Conservation (phyloP, 2,113 vertebrate genomes). For the Mystacornis crossleyi region DNA sequence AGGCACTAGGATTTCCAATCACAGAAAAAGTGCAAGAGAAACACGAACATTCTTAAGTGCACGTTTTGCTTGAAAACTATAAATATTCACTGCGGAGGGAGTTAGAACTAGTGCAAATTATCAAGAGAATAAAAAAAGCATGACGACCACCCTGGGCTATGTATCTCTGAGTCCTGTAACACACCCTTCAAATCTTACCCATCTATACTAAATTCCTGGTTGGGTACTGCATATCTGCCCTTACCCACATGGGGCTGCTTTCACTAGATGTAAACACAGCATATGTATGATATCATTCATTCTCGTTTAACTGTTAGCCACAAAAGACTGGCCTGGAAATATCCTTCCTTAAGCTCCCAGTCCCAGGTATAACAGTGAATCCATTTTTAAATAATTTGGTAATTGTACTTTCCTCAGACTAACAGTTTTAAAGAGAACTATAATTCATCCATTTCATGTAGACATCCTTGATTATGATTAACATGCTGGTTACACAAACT, state of each 20-base stretch:
- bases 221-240: neutral
- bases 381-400: neutral
- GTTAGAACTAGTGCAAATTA: neutral
- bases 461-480: neutral
- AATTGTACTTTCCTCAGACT: neutral
- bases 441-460: neutral
- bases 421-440: neutral
- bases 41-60: rapidly evolving
- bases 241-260: neutral
- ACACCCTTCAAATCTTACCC: neutral
- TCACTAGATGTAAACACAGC: neutral
- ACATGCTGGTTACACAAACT: neutral
- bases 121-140: neutral
- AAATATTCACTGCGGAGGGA: neutral
- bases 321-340: neutral
- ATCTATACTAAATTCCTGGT: neutral
- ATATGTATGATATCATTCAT: neutral
- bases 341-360: neutral
- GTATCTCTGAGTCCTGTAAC: neutral
- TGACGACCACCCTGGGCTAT: neutral
- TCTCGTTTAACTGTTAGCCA: neutral
- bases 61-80: neutral
- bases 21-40: neutral
- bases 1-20: neutral
- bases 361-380: neutral